phyloP scores from a whole-genome alignment of 2,113 vertebrate species.

The Tenrec ecaudatus region DNA sequence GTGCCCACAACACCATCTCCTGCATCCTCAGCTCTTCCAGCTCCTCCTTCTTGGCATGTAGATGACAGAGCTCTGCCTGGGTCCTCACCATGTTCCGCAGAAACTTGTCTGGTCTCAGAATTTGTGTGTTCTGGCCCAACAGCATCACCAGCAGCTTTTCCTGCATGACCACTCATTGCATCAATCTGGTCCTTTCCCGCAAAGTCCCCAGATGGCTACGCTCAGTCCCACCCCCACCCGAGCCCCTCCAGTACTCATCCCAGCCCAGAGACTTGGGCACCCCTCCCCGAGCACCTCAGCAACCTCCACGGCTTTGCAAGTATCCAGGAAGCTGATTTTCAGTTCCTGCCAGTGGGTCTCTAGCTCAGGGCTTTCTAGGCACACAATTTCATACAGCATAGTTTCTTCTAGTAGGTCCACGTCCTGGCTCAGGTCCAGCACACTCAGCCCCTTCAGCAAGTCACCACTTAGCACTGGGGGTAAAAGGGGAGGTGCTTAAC shows the following conservation, averaged over 20 bases:
- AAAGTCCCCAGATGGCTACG: neutral
- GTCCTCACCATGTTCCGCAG: constrained; percentile 79
- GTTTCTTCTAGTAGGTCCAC: constrained; percentile 86
- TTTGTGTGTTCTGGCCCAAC: constrained; percentile 65
- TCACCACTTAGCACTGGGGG: constrained; percentile 86
- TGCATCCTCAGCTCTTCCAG: constrained; percentile 77
- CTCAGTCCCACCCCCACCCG: neutral
- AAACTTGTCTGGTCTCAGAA: constrained; percentile 74
- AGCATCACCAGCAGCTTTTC: constrained; percentile 85
- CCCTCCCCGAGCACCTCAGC: constrained; percentile 69
- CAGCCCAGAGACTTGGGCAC: neutral
- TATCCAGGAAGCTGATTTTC: constrained; percentile 79
- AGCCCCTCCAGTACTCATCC: neutral
- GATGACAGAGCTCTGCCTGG: constrained; percentile 77
- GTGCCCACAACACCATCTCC: constrained; percentile 70
- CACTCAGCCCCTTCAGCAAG: constrained; percentile 85
- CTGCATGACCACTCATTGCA: constrained; percentile 53
- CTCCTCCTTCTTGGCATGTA: constrained; percentile 76
- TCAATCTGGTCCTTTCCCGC: neutral
- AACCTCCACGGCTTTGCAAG: constrained; percentile 79
- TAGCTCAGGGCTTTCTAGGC: constrained; percentile 79
- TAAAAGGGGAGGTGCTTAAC: constrained; percentile 45
- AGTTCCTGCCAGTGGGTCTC: constrained; percentile 81
- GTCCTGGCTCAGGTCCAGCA: constrained; percentile 89
- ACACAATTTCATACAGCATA: constrained; percentile 88